phyloP scores from a whole-genome alignment of 2,797 vertebrate species.

The Myiotriccus ornatus region DNA sequence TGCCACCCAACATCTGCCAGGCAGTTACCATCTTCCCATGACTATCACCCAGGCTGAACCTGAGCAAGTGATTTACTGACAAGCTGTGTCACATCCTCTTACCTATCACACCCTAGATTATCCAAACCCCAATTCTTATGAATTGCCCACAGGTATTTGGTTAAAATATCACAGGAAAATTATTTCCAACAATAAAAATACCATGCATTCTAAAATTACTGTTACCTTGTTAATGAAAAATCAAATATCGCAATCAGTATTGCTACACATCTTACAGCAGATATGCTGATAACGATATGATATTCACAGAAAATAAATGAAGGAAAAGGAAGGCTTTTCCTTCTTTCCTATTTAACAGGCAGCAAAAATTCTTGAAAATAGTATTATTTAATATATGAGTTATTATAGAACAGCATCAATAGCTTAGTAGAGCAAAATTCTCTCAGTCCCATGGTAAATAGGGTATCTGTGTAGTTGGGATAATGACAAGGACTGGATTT shows the following conservation, averaged over 20 bases:
- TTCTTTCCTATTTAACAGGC: not conserved
- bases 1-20: conserved; percentile 65
- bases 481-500: not conserved
- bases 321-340: not conserved
- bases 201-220: not conserved
- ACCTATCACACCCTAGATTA: not conserved
- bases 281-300: not conserved
- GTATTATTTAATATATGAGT: not conserved
- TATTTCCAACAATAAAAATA: not conserved
- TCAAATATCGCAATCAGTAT: not conserved
- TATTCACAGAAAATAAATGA: not conserved
- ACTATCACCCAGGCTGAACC: conserved; percentile 51
- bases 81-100: conserved; percentile 20
- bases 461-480: not conserved
- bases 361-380: not conserved
- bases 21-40: conserved; percentile 48
- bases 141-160: not conserved
- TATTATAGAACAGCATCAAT: not conserved
- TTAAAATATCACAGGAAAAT: conserved; percentile 5
- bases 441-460: not conserved
- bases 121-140: not conserved
- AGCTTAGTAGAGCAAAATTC: not conserved
- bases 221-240: not conserved
- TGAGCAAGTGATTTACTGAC: conserved; percentile 45
- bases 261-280: not conserved